These are phyloP conservation scores for Lepus europaeus DNA, from an alignment of 2,113 vertebrate species.

Conservation along the genomic window DNA sequence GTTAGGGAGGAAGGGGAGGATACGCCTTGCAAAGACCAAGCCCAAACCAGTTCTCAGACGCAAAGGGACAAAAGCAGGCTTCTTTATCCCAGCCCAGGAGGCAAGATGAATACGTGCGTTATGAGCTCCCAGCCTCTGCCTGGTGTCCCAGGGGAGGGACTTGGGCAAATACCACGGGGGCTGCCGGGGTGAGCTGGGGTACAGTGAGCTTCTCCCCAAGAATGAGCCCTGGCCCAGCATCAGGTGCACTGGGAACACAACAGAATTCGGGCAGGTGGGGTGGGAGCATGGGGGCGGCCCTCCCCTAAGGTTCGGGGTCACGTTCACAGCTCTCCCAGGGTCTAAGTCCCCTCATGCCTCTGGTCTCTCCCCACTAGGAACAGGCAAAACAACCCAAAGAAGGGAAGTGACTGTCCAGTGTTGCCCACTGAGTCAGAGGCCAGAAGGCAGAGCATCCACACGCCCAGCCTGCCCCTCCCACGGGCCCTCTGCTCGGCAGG, in stretches of 20 bases:
- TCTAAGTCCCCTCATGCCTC: neutral
- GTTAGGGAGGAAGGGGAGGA: constrained; percentile 58
- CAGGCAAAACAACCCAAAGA: constrained; percentile 14
- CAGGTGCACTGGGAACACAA: constrained; percentile 70
- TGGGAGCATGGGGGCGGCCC: neutral
- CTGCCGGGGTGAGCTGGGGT: constrained; percentile 63
- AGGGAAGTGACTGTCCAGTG: neutral
- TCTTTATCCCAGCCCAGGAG: constrained; percentile 47
- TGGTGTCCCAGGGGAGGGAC: constrained; percentile 65
- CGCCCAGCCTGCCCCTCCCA: constrained; percentile 17
- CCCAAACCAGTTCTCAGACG: constrained; percentile 17
- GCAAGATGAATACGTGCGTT: constrained; percentile 72
- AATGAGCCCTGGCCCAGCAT: constrained; percentile 5
- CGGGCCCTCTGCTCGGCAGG: neutral
- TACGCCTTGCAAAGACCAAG: constrained; percentile 51
- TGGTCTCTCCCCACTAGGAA: neutral
- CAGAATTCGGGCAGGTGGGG: neutral
- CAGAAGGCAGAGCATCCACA: constrained; percentile 34
- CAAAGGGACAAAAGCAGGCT: constrained; percentile 69
- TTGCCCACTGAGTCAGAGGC: constrained; percentile 19
- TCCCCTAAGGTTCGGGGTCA: neutral
- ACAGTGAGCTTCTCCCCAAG: neutral
- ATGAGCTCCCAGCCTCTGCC: constrained; percentile 42
- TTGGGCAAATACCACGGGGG: constrained; percentile 15
- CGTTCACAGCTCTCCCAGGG: neutral